Evolutionary conservation across 2,113 vertebrate species (phyloP), one percentile per base, ranked within the genome.

Genomic region (Rattus rattus): DNA sequence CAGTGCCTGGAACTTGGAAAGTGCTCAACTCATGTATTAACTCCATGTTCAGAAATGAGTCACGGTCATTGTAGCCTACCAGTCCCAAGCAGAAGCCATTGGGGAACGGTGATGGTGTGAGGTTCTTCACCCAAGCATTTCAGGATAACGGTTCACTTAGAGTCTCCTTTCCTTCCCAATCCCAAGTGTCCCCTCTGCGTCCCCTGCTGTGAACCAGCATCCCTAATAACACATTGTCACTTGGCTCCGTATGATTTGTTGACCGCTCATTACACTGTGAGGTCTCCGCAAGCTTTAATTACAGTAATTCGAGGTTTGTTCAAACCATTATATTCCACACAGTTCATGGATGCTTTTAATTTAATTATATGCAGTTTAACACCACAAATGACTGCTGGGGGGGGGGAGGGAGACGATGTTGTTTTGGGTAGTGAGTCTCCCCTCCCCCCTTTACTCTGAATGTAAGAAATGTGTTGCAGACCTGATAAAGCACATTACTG

Each of bases 241-340:
- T 97, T 98, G 94, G 19, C 96, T 77, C 89, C 90, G 95, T 92
- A 96, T 96, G 96, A 94, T 98, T 98, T 98, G 94, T 96, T 97
- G 98, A 97, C 97, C 98, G 77, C 67, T 92, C 92, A 86, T 96
- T 94, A 96, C 98, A 94, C 97, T 96, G 96, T 94, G 0, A n/a
- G 92, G 76, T 98, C 97, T 97, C 98, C 85, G 80, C 95, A 97
- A 84, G 97, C 95, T 97, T 98, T 98, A 98, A 98, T 98, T 97
- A 96, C 79, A 96, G 89, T 98, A 98, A 98, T 98, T 94, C n/a
- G 95, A 98, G 96, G 87, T 97, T 98, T 98, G 96, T 97, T 97
- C 87, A 94, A 90, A 90, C 94, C 96, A 97, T 98, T 98, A 90
- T 90, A 95, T 98, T 98, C 87, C 83, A 61, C 73, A 97, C 95